Percentiles rank a stretch among this genome's conserved stretches.
Conservation (phyloP, 1,140 invertebrate species). For the Sminthurinus signatus region DNA sequence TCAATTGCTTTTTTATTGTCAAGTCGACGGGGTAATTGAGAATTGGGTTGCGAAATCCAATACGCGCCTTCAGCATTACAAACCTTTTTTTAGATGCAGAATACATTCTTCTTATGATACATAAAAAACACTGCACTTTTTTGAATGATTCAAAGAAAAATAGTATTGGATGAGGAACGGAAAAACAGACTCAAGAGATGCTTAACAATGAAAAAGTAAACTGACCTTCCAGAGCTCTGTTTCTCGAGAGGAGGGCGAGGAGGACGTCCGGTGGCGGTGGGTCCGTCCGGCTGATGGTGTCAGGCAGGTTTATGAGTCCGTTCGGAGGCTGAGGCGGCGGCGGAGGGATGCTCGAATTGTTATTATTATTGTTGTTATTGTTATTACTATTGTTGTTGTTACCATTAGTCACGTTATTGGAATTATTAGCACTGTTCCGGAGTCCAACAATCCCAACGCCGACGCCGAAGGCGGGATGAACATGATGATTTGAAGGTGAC, state of each 20-base stretch:
- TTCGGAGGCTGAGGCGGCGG: conserved; percentile 3
- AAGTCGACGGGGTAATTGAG: background rate
- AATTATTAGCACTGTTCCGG: too few relatives aligned
- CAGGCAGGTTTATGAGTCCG: background rate
- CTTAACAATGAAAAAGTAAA: background rate
- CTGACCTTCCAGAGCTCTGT: conserved; percentile 80
- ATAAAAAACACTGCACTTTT: too few relatives aligned
- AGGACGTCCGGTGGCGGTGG: conserved; percentile 69
- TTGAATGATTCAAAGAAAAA: too few relatives aligned
- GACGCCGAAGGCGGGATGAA: conserved; percentile 16
- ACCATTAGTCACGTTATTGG: too few relatives aligned
- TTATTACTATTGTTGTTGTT: too few relatives aligned
- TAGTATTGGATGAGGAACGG: background rate
- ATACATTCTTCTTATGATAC: too few relatives aligned
- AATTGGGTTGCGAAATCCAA: background rate
- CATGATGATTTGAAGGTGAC: conserved; percentile 25
- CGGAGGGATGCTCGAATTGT: conserved; percentile 12
- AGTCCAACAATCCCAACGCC: conserved; percentile 12
- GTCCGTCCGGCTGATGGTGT: conserved; percentile 14
- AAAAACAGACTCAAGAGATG: background rate
- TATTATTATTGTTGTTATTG: too few relatives aligned
- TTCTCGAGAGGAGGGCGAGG: conserved; percentile 70
- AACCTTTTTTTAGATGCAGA: too few relatives aligned
- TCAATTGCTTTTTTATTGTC: background rate
- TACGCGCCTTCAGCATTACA: too few relatives aligned